phyloP scores from a whole-genome alignment of 1,140 invertebrate genomes.

The Drosophila pallidifrons region DNA sequence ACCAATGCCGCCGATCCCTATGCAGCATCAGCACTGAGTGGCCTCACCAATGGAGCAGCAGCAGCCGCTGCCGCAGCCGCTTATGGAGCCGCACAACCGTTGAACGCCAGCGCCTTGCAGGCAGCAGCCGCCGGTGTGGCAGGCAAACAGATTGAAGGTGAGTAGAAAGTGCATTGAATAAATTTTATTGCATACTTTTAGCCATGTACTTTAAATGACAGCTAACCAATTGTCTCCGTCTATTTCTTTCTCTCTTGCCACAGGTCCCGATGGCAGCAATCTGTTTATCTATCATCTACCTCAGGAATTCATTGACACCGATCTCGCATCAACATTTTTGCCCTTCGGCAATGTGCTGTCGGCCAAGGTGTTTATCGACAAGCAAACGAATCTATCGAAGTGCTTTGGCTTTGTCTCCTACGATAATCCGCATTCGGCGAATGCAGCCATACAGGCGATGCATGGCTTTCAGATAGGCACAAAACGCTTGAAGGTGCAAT shows the following conservation, averaged over 20 bases:
- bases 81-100: constrained; percentile 62
- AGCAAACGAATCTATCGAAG: constrained; percentile 99
- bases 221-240: constrained; percentile 40
- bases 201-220: background rate
- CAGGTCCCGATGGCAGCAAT: constrained; percentile 98
- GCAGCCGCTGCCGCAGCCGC: constrained; percentile 48
- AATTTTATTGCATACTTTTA: background rate
- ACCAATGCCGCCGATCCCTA: constrained; percentile 70
- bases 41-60: constrained; percentile 68
- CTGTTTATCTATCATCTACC: constrained; percentile 99
- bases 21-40: constrained; percentile 59
- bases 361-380: constrained; percentile 99
- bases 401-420: constrained; percentile 99
- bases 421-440: constrained; percentile 96
- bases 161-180: constrained; percentile 16
- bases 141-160: constrained; percentile 84
- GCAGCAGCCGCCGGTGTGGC: constrained; percentile 78
- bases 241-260: constrained; percentile 20
- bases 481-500: constrained; percentile 98
- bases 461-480: constrained; percentile 99
- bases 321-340: constrained; percentile 97
- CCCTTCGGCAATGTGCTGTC: constrained; percentile 99
- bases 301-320: constrained; percentile 98
- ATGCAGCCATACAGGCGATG: constrained; percentile 98
- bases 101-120: constrained; percentile 69